These are phyloP conservation scores for Morelia viridis DNA, from an alignment of 2,797 vertebrate genomes.

Conservation along the genomic window DNA sequence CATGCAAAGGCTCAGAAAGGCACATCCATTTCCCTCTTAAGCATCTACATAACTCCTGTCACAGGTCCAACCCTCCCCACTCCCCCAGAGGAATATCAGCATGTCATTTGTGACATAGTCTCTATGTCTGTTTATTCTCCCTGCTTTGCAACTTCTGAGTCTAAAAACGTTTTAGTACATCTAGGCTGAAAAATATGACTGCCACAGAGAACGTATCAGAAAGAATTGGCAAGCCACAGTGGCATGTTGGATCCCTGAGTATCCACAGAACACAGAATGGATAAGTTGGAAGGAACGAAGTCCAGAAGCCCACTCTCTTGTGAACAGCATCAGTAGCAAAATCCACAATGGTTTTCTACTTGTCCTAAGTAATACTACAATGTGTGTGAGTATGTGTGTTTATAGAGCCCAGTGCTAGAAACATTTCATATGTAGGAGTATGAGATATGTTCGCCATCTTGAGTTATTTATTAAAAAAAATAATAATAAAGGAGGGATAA, in stretches of 20 bases:
- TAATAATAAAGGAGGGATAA: no score
- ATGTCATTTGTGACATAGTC: not conserved
- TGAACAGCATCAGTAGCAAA: not conserved
- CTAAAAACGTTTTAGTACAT: not conserved
- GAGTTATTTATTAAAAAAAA: no score
- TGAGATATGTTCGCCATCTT: no score
- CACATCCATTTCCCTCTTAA: not conserved
- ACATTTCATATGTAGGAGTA: no score
- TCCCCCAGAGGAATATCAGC: not conserved
- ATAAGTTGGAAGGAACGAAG: not conserved
- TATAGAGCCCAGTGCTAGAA: no score
- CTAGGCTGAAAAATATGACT: not conserved
- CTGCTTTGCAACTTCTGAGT: not conserved
- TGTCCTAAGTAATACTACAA: constrained; percentile 1
- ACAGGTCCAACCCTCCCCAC: not conserved
- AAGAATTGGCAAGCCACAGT: not conserved
- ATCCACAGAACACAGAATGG: not conserved
- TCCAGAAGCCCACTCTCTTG: not conserved
- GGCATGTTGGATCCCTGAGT: not conserved
- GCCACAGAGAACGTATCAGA: not conserved
- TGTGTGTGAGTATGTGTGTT: not conserved
- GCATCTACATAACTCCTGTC: not conserved
- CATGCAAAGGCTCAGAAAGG: not conserved
- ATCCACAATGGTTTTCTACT: not conserved
- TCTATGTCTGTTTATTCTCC: not conserved